Conservation (phyloP, 2,113 vertebrate species). For the Pterocles orientalis region DNA sequence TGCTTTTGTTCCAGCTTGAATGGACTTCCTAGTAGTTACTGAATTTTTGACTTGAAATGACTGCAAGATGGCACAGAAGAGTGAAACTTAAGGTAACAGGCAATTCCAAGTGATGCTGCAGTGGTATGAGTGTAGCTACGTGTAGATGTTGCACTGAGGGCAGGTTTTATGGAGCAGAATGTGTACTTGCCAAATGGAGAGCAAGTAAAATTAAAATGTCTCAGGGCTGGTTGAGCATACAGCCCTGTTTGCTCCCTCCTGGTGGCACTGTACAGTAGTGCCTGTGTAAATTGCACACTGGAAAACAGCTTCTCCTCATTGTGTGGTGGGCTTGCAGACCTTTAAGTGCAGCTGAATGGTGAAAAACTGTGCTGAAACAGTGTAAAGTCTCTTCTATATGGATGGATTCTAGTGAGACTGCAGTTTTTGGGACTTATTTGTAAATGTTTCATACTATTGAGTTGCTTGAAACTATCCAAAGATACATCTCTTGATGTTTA, state of each 20-base stretch:
- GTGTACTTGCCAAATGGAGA: background rate
- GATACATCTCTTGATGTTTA: background rate
- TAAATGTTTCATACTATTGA: background rate
- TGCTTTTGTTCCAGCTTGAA: background rate
- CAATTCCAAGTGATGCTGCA: background rate
- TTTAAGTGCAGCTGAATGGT: background rate
- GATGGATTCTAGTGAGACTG: background rate
- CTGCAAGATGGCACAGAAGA: background rate
- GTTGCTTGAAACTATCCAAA: background rate
- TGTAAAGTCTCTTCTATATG: background rate
- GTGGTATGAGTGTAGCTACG: background rate
- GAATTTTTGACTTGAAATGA: background rate
- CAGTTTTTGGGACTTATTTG: background rate
- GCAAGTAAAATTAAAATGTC: background rate
- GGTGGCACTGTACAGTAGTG: background rate
- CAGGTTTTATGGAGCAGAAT: background rate
- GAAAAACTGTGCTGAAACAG: background rate
- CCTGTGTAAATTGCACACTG: background rate
- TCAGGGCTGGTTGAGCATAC: background rate
- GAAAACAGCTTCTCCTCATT: background rate
- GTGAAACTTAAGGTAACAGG: background rate
- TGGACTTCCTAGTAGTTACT: background rate
- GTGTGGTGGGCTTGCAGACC: background rate
- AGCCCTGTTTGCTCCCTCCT: background rate
- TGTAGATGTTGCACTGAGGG: background rate